Evolutionary conservation across 2,797 vertebrate species (phyloP).

Genomic region (Enteromius viviparus): DNA sequence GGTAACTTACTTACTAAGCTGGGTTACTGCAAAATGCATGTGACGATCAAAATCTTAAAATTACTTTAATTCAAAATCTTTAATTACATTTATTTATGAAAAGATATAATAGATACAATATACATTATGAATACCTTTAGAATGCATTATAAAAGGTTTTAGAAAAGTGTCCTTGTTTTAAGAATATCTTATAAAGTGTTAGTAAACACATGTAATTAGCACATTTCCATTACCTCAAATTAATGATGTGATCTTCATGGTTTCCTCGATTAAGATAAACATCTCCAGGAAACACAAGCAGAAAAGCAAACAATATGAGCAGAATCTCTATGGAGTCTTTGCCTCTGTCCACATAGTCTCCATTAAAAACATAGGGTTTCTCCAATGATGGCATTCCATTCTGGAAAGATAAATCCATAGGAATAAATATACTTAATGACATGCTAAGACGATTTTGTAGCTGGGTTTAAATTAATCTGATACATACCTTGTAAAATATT

Average conservation of each 20-base stretch:
- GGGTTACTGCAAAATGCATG: not conserved
- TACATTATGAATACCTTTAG: no score
- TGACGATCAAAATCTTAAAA: not conserved
- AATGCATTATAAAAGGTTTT: no score
- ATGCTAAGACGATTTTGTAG: not conserved
- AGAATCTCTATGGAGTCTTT: slow-evolving; percentile 92
- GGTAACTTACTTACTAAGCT: not conserved
- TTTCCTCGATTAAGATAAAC: slow-evolving; percentile 94
- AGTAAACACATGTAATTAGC: not conserved
- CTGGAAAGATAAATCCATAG: slow-evolving; percentile 67
- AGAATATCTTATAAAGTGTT: not conserved
- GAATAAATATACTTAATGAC: not conserved
- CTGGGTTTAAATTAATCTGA: not conserved
- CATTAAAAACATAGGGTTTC: slow-evolving; percentile 90
- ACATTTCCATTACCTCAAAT: slow-evolving; percentile 80
- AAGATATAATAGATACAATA: no score
- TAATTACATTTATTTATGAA: no score
- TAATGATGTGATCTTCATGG: slow-evolving; percentile 94
- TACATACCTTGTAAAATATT: slow-evolving; percentile 93
- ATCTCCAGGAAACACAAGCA: slow-evolving; percentile 88
- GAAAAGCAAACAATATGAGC: slow-evolving; percentile 88
- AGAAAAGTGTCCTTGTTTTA: no score
- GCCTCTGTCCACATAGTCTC: slow-evolving; percentile 94
- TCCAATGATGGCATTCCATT: slow-evolving; percentile 92
- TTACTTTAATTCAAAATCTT: no score